phyloP scores from a whole-genome alignment of 2,797 vertebrate species.

The Ispidina picta region DNA sequence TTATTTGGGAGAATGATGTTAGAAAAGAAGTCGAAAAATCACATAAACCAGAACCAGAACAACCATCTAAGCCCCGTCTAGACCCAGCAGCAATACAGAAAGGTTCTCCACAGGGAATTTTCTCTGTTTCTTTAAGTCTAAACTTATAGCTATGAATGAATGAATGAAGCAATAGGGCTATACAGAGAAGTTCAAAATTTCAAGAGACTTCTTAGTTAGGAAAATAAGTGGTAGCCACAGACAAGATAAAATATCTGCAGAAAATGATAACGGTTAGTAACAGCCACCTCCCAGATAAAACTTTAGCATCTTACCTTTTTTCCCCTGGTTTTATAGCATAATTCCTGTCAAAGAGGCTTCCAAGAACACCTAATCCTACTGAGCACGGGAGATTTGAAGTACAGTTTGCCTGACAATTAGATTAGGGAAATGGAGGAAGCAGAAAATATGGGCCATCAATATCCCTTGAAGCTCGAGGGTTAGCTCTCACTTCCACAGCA shows the following conservation, averaged over 20 bases:
- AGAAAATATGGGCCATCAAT: background rate
- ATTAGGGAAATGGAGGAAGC: background rate
- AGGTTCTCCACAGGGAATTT: background rate
- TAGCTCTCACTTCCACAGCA: background rate
- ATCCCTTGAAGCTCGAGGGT: background rate
- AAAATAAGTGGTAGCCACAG: slow-evolving; percentile 34
- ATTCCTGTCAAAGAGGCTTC: background rate
- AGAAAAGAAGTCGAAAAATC: background rate
- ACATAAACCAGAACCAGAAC: background rate
- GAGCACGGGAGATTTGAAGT: background rate
- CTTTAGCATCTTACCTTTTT: slow-evolving; percentile 15
- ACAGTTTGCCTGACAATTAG: background rate
- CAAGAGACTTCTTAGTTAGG: slow-evolving; percentile 9
- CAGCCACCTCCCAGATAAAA: slow-evolving; percentile 3
- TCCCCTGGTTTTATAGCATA: background rate
- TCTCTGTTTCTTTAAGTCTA: background rate
- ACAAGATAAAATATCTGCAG: background rate
- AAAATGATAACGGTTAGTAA: slow-evolving; percentile 27
- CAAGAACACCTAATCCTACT: background rate
- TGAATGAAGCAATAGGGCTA: background rate
- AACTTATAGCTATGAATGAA: background rate
- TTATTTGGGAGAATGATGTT: background rate
- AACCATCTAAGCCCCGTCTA: background rate
- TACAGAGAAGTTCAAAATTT: background rate
- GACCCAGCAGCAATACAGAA: background rate